Evolutionary conservation across 1,140 invertebrate genomes (phyloP), one percentile per base, ranked within the genome.

Genomic region (Eufriesea mexicana): DNA sequence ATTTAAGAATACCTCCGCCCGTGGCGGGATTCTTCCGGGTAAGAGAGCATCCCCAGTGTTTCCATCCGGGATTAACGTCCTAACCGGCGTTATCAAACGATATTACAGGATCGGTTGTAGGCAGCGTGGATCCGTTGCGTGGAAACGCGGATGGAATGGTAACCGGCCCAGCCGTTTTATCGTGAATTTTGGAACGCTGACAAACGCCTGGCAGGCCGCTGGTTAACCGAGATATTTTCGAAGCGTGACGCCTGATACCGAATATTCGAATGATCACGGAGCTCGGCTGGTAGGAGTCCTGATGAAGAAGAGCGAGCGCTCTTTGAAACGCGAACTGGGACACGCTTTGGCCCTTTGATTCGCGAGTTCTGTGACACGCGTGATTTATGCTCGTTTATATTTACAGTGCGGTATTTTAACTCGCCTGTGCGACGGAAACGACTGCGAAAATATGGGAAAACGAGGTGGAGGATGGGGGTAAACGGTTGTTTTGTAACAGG

Each of bases 81-180:
- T n/a, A 57, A 51, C 14, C 49, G 51, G 55, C 45, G 23, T 68
- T 71, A 71, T 49, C 54, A 47, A 59, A 35, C 66, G 66, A 79
- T 35, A 79, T 61, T 70, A 64, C 28, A 42, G 20, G 23, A 70
- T 54, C 55, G 59, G 54, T 54, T 59, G 74, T 73, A 59, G 45
- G 66, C 57, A 70, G 67, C 71, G 75, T 82, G 72, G 76, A 84
- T 84, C 35, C 47, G 79, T 74, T 74, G 81, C 28, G 45, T 79
- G 85, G 86, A 84, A 80, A 86, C 77, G 77, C 57, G 49, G 23
- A n/a, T n/a, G n/a, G n/a, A n/a, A n/a, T n/a, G 18, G 59, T 73
- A 66, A 66, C 42, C 28, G 67, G n/a, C 47, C 20, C 25, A 4
- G 16, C 28, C 54, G 51, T 71, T 71, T 68, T 45, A n/a, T 49